These are phyloP conservation scores for Trissolcus japonicus DNA, from an alignment of 2,888 invertebrate species.

Conservation along the genomic window DNA sequence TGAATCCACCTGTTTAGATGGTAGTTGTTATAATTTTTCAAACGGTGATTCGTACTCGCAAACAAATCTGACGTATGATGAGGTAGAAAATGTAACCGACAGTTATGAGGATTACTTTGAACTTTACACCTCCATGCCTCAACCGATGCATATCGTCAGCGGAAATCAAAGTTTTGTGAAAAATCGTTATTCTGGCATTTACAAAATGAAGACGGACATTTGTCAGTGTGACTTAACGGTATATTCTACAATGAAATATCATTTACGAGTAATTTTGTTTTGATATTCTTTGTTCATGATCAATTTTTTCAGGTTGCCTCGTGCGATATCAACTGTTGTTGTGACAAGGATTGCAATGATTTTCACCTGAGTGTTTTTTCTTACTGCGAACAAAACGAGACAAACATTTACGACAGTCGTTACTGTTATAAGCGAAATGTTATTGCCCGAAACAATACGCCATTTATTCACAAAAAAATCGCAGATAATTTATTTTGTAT, in stretches of 20 bases:
- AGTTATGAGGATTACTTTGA: constrained; percentile 37
- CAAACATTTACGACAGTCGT: constrained; percentile 70
- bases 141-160: constrained; percentile 34
- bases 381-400: constrained; percentile 77
- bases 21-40: constrained; percentile 60
- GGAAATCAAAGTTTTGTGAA: constrained; percentile 29
- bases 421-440: constrained; percentile 79
- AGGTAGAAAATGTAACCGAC: constrained; percentile 26
- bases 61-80: not conserved
- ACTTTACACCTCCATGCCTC: constrained; percentile 25
- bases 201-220: constrained; percentile 68
- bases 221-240: constrained; percentile 81
- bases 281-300: not conserved
- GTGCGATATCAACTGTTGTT: constrained; percentile 92
- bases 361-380: constrained; percentile 81
- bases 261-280: not conserved
- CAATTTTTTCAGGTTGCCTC: constrained; percentile 77
- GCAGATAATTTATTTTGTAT: constrained; percentile 80
- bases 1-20: constrained; percentile 58
- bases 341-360: constrained; percentile 85
- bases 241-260: constrained; percentile 9
- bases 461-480: constrained; percentile 71
- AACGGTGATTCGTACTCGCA: constrained; percentile 24
- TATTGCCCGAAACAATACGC: constrained; percentile 78
- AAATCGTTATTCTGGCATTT: constrained; percentile 42